A percentile compares a stretch with the other conserved stretches of the same genome.
phyloP scores from a whole-genome alignment of 2,113 vertebrate genomes.

The Atherinomorus stipes region DNA sequence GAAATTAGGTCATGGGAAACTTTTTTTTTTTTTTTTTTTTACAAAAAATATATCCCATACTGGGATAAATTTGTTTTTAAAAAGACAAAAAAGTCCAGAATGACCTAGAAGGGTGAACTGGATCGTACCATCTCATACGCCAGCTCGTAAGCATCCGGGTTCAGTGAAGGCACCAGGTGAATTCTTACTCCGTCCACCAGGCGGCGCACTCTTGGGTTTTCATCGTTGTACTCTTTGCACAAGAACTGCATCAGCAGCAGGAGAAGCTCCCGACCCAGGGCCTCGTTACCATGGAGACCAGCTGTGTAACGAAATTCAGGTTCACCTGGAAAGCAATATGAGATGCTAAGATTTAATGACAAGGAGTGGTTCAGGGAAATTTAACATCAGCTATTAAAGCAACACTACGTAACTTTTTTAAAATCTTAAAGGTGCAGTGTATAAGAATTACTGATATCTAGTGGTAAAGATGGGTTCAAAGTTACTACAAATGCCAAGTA shows the following conservation, averaged over 20 bases:
- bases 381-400: background rate
- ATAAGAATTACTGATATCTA: too few species aligned
- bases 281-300: slow-evolving; percentile 94
- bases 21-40: too few species aligned
- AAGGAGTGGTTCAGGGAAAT: background rate
- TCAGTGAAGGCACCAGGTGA: slow-evolving; percentile 94
- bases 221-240: slow-evolving; percentile 92
- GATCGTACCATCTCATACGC: slow-evolving; percentile 87
- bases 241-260: slow-evolving; percentile 96
- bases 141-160: slow-evolving; percentile 93
- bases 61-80: too few species aligned
- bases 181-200: slow-evolving; percentile 92
- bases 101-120: too few species aligned
- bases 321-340: slow-evolving; percentile 82
- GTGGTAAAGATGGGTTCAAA: too few species aligned
- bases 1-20: too few species aligned
- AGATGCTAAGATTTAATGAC: background rate
- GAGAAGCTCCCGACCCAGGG: slow-evolving; percentile 91
- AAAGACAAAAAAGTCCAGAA: too few species aligned
- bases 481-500: too few species aligned
- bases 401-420: too few species aligned
- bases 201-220: slow-evolving; percentile 90
- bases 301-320: slow-evolving; percentile 96
- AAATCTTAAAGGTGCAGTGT: too few species aligned
- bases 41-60: too few species aligned